These are phyloP conservation scores for Xerus inauris DNA, from an alignment of 2,113 vertebrate genomes.

Conservation along the genomic window DNA sequence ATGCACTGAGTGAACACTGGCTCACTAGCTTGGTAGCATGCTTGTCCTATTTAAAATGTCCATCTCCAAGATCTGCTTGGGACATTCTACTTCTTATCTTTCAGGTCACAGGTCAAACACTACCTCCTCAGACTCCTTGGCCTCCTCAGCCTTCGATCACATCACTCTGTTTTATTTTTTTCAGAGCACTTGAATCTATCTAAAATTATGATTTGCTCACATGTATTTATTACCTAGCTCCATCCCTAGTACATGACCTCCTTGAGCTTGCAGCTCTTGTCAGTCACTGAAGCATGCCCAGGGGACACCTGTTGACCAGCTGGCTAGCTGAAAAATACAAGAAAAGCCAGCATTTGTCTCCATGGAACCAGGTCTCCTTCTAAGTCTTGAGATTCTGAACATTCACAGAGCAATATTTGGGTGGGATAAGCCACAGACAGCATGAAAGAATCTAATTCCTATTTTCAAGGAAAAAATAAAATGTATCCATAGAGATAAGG, in stretches of 20 bases:
- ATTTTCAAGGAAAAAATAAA: neutral
- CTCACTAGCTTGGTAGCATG: neutral
- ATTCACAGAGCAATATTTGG: neutral
- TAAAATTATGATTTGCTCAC: neutral
- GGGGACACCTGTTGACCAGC: too few species aligned
- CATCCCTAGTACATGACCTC: neutral
- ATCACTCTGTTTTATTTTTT: neutral
- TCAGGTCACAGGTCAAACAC: neutral
- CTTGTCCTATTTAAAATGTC: neutral
- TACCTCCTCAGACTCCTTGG: neutral
- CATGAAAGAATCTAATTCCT: neutral
- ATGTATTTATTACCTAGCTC: neutral
- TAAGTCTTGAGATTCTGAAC: neutral
- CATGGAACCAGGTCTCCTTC: neutral
- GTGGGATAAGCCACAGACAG: neutral
- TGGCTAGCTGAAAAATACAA: neutral
- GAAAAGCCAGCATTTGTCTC: neutral
- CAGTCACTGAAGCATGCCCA: neutral
- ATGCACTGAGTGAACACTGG: neutral
- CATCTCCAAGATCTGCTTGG: neutral
- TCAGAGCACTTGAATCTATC: neutral
- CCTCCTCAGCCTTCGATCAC: neutral
- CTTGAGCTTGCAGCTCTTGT: neutral
- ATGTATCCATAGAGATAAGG: neutral
- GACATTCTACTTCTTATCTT: neutral